Evolutionary conservation across 2,113 vertebrate species (phyloP).

Genomic region (Boulengeromyrus knoepffleri): DNA sequence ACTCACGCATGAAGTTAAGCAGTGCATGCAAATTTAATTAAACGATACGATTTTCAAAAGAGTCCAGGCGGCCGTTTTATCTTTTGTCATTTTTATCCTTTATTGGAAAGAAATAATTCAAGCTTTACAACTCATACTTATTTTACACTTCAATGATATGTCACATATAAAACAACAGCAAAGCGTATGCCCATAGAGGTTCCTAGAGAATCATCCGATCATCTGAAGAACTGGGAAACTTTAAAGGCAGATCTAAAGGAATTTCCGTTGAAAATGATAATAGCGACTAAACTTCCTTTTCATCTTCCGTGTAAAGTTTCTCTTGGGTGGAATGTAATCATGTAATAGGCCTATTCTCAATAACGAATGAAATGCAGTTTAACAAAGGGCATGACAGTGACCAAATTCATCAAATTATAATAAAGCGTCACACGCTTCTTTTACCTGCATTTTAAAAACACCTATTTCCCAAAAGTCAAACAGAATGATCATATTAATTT

Average conservation of each 20-base stretch:
- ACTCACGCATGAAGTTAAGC: conserved; percentile 78
- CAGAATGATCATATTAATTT: neutral
- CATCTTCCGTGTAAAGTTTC: neutral
- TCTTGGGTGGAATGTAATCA: neutral
- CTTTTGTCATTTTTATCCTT: conserved; percentile 70
- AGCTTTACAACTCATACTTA: conserved; percentile 64
- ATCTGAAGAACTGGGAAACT: neutral
- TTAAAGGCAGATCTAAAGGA: neutral
- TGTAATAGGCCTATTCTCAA: neutral
- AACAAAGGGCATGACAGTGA: neutral
- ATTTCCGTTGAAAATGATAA: neutral
- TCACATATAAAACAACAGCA: conserved; percentile 28
- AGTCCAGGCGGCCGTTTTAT: conserved; percentile 73
- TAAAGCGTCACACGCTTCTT: neutral
- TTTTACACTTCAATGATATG: conserved; percentile 68
- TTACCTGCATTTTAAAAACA: neutral
- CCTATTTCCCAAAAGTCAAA: neutral
- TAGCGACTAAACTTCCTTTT: neutral
- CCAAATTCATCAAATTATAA: neutral
- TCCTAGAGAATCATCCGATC: neutral
- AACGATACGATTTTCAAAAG: conserved; percentile 78
- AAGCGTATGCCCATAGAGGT: neutral
- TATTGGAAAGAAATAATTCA: conserved; percentile 73
- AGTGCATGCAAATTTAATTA: conserved; percentile 77
- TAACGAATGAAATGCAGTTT: neutral